Conservation (phyloP, 2,113 vertebrate species). For the Microcebus lehilahytsara region DNA sequence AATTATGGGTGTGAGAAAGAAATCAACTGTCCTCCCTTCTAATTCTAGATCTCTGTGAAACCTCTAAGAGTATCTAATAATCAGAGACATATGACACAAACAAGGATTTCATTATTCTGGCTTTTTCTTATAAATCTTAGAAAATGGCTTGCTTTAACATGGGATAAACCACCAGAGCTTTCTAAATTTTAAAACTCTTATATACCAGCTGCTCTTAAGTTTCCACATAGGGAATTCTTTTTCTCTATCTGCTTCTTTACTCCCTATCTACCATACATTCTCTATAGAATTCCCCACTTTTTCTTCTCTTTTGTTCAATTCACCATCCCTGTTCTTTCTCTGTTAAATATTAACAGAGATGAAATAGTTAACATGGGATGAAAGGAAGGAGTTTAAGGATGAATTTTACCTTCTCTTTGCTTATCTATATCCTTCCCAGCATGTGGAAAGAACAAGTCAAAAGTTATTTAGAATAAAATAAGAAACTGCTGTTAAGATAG, state of each 20-base stretch:
- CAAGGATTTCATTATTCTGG: constrained; percentile 3
- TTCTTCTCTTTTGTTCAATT: not conserved
- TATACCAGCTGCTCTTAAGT: not conserved
- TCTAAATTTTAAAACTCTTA: not conserved
- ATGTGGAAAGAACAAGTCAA: not conserved
- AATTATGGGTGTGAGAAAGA: constrained; percentile 4
- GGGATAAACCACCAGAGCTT: not conserved
- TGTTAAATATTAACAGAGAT: not conserved
- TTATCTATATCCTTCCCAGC: not conserved
- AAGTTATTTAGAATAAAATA: constrained; percentile 8
- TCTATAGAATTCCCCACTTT: not conserved
- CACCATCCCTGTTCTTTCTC: not conserved
- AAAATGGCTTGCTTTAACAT: constrained; percentile 1
- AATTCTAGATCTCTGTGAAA: not conserved
- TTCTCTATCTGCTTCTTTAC: not conserved
- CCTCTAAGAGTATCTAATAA: not conserved
- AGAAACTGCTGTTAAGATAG: constrained; percentile 13
- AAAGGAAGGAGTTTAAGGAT: not conserved
- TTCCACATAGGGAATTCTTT: not conserved
- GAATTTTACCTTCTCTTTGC: not conserved
- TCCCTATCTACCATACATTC: not conserved
- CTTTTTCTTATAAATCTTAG: not conserved
- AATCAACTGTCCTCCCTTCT: not conserved
- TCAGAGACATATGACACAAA: not conserved
- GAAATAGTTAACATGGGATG: not conserved